A percentile compares a stretch with the other conserved stretches of the same genome.
Conservation (phyloP, 2,113 vertebrate genomes). For the Stegastes partitus region DNA sequence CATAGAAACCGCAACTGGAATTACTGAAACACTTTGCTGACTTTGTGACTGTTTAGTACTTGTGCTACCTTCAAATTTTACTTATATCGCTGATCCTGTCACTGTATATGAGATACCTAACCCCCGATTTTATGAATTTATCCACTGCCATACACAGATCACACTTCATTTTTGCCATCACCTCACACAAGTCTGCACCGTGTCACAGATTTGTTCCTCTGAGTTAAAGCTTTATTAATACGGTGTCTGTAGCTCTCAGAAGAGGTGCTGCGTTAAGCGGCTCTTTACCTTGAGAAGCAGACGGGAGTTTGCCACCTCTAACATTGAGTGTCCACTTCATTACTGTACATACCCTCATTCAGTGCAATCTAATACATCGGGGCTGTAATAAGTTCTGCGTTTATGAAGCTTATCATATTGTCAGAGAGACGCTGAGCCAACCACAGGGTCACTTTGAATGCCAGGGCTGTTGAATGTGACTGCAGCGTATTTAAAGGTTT, state of each 20-base stretch:
- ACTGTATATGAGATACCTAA: too few relatives aligned
- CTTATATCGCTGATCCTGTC: too few relatives aligned
- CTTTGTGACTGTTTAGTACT: not conserved
- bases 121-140: too few relatives aligned
- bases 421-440: not conserved
- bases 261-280: too few relatives aligned
- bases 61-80: not conserved
- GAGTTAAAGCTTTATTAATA: not conserved
- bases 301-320: constrained; percentile 8
- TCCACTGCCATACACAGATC: too few relatives aligned
- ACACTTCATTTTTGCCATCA: not conserved
- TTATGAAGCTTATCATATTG: constrained; percentile 6
- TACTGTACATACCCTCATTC: constrained; percentile 3
- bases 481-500: not conserved
- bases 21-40: too few relatives aligned
- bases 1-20: not conserved
- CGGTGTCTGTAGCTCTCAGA: not conserved
- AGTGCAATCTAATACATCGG: not conserved
- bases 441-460: not conserved
- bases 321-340: not conserved
- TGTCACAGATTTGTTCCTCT: not conserved
- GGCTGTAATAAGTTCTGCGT: constrained; percentile 1
- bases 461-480: not conserved
- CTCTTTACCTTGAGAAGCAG: not conserved
- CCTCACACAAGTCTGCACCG: not conserved